Evolutionary conservation across 1,140 invertebrate genomes (phyloP).

Genomic region (Drosophila navojoa): DNA sequence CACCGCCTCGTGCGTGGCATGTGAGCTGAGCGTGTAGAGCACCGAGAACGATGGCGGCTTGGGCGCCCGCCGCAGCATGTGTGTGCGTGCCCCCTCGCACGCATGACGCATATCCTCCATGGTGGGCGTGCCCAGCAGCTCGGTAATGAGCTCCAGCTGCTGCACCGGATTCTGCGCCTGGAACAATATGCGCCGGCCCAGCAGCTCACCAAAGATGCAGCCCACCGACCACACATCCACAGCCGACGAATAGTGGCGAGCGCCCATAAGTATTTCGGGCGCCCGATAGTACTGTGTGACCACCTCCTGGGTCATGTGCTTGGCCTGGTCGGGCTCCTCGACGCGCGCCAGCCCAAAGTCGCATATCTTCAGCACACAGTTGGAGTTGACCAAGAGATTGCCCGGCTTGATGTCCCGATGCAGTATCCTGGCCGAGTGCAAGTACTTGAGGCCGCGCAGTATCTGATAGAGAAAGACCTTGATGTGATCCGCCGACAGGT

Average conservation of each 20-base stretch:
- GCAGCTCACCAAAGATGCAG: constrained; percentile 99
- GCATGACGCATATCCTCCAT: constrained; percentile 97
- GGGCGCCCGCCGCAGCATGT: constrained; percentile 94
- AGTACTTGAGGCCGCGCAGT: constrained; percentile 98
- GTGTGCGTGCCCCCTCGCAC: constrained; percentile 96
- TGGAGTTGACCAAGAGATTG: constrained; percentile 98
- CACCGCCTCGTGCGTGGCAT: constrained; percentile 98
- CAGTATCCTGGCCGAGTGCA: constrained; percentile 98
- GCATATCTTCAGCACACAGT: constrained; percentile 99
- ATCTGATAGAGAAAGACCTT: constrained; percentile 99
- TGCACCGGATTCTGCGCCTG: constrained; percentile 97
- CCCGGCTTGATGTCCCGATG: constrained; percentile 99
- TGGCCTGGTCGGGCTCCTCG: constrained; percentile 95
- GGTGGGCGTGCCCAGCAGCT: constrained; percentile 98
- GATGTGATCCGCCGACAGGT: constrained; percentile 98
- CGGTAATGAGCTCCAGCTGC: constrained; percentile 98
- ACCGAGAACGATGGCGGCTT: constrained; percentile 95
- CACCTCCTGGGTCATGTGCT: constrained; percentile 99
- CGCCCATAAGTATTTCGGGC: constrained; percentile 99
- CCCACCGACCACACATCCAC: constrained; percentile 99
- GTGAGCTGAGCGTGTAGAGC: constrained; percentile 95
- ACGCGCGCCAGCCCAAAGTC: constrained; percentile 97
- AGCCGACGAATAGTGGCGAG: constrained; percentile 97
- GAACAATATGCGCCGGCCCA: constrained; percentile 97
- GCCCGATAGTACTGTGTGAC: constrained; percentile 99